Base-by-base conservation (phyloP, 2,797 vertebrate species). In the Lophotriccus pileatus region DNA sequence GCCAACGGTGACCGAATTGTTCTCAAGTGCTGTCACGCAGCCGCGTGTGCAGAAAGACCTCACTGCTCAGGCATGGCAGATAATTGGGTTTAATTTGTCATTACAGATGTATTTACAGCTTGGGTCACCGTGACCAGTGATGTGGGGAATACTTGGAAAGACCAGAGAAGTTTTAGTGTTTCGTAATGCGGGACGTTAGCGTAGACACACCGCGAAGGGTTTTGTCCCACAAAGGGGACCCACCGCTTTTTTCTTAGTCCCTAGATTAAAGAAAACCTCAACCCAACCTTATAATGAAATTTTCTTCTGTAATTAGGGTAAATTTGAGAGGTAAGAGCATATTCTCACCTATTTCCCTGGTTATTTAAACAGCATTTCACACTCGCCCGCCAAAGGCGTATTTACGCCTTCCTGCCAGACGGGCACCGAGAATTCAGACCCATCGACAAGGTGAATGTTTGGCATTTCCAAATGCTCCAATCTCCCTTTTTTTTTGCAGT, bases 1-100 rank as follows among this genome's bases (percentile, higher is more conserved):
- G 68, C 23, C 77, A 32, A 1, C 0, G 5, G 10, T 6, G 73
- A 39, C 28, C 9, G 6, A 56, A 69, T 91, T 84, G 52, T 76
- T 94, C 87, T 69, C 3, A 2, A 82, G 68, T 7, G 5, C 60
- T 64, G 87, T 67, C 95, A 79, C 3, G 1, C 43, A 2, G 24
- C 64, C 14, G 0, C 16, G 58, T 73, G 58, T 73, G 36, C 27
- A 39, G 41, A 58, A 69, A 85, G 83, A 73, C 62, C 90, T 94
- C 73, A 12, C 50, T 28, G 69, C 94, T 91, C 89, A 78, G 66
- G 41, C 55, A 81, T 11, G 69, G 84, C 85, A 64, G 74, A 91
- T 96, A 91, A 94, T 93, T 95, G 52, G 74, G 56, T 90, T 96
- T 94, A 94, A 94, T 97, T 95, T 91, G 63, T 93, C 94, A 53